A percentile compares a stretch with the other conserved stretches of the same genome.
Conservation (phyloP, 1,140 invertebrate genomes). For the Neodiprion lecontei region DNA sequence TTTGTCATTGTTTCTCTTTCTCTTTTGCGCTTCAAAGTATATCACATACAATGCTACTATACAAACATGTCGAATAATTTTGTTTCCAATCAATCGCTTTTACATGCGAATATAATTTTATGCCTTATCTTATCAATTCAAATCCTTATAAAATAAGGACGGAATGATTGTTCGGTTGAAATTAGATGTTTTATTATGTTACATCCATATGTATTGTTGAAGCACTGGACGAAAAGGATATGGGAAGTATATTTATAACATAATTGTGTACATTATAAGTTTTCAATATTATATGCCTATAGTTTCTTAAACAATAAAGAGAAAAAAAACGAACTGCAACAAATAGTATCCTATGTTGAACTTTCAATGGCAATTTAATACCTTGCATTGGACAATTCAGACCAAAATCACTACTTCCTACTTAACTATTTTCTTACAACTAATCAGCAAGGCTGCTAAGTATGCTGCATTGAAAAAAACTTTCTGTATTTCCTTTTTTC, state of each 20-base stretch:
- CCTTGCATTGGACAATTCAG: background rate
- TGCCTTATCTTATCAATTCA: background rate
- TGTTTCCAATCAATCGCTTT: no score
- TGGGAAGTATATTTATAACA: constrained; percentile 12
- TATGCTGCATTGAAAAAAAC: no score
- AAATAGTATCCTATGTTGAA: background rate
- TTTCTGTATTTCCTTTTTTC: no score
- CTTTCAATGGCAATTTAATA: background rate
- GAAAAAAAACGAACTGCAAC: no score
- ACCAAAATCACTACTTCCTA: no score
- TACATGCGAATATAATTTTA: no score
- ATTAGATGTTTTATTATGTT: background rate
- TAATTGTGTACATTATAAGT: constrained; percentile 6
- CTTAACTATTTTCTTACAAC: no score
- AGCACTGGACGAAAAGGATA: background rate
- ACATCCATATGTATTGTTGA: background rate
- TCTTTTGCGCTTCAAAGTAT: no score
- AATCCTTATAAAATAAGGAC: background rate
- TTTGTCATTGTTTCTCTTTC: no score
- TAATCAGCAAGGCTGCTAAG: no score
- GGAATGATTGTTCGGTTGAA: background rate
- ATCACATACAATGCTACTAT: no score
- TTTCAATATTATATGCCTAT: constrained; percentile 5
- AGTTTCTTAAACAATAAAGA: background rate
- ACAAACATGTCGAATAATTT: no score